A percentile compares a stretch with the other conserved stretches of the same genome.
Evolutionary conservation across 1,140 invertebrate genomes (phyloP).

Genomic region (Helicoverpa armigera): DNA sequence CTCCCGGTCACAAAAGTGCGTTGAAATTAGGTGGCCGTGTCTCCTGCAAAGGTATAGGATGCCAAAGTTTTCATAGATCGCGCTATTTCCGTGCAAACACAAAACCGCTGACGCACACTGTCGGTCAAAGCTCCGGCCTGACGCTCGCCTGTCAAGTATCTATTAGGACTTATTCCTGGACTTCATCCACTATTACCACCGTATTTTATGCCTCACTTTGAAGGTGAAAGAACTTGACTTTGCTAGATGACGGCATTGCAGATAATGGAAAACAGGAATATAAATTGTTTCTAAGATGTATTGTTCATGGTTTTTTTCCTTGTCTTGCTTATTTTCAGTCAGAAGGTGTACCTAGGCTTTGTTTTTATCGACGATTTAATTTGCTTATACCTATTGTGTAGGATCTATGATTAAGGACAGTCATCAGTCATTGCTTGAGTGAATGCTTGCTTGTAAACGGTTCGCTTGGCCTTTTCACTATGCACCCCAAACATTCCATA

Average conservation of each 20-base stretch:
- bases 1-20: conserved; percentile 51
- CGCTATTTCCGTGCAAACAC: conserved; percentile 67
- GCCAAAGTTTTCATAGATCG: conserved; percentile 69
- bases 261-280: neutral
- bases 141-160: conserved; percentile 55
- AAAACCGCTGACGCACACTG: conserved; percentile 65
- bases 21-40: conserved; percentile 59
- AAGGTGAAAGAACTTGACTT: conserved; percentile 48
- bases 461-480: conserved; percentile 60
- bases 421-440: conserved; percentile 11
- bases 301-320: neutral
- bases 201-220: conserved; percentile 30
- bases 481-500: conserved; percentile 55
- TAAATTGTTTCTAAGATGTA: neutral
- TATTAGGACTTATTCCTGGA: conserved; percentile 54
- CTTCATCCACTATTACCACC: conserved; percentile 21
- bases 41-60: conserved; percentile 68
- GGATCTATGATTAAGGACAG: neutral
- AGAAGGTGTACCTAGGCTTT: too few species aligned
- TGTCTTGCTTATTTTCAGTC: neutral
- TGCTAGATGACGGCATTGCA: conserved; percentile 1
- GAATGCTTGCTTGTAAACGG: conserved; percentile 43
- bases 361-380: neutral
- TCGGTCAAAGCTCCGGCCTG: conserved; percentile 67
- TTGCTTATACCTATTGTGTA: neutral